phyloP scores from a whole-genome alignment of 2,888 invertebrate species.

The Bombyx huttoni region DNA sequence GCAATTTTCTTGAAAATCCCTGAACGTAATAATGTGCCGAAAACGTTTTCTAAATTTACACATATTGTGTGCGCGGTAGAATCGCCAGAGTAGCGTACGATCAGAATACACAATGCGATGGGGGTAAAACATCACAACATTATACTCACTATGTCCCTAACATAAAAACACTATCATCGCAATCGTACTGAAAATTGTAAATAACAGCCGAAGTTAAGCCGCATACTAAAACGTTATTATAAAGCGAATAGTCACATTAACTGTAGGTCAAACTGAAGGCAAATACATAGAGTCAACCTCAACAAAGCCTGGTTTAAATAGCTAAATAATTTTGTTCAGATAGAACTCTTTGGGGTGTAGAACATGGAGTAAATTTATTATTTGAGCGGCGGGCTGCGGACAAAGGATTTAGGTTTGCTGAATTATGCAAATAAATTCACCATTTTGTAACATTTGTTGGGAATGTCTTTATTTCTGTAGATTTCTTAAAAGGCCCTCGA shows the following conservation, averaged over 20 bases:
- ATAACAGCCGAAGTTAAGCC: conserved; percentile 11
- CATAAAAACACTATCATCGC: conserved; percentile 15
- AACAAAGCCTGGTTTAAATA: conserved; percentile 40
- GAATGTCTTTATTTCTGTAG: conserved; percentile 67
- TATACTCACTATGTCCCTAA: conserved; percentile 30
- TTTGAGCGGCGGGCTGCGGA: conserved; percentile 57
- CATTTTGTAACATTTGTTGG: conserved; percentile 71
- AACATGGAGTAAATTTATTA: conserved; percentile 67
- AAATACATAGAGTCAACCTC: conserved; percentile 24
- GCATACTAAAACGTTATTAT: conserved; percentile 12
- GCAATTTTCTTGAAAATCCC: conserved; percentile 71
- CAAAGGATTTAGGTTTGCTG: conserved; percentile 68
- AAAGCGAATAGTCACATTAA: conserved; percentile 18
- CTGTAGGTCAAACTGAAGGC: conserved; percentile 21
- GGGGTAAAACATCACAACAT: conserved; percentile 42
- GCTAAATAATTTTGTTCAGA: conserved; percentile 60
- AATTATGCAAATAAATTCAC: conserved; percentile 72
- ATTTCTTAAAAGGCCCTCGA: conserved; percentile 60
- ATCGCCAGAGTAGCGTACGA: conserved; percentile 52
- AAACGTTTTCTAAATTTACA: conserved; percentile 70
- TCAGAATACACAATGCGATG: conserved; percentile 57
- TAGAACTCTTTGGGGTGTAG: conserved; percentile 53
- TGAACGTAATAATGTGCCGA: conserved; percentile 69
- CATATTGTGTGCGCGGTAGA: conserved; percentile 63
- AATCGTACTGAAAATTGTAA: conserved; percentile 6